Conservation (phyloP, 2,888 invertebrate species). For the Orthosia incerta region DNA sequence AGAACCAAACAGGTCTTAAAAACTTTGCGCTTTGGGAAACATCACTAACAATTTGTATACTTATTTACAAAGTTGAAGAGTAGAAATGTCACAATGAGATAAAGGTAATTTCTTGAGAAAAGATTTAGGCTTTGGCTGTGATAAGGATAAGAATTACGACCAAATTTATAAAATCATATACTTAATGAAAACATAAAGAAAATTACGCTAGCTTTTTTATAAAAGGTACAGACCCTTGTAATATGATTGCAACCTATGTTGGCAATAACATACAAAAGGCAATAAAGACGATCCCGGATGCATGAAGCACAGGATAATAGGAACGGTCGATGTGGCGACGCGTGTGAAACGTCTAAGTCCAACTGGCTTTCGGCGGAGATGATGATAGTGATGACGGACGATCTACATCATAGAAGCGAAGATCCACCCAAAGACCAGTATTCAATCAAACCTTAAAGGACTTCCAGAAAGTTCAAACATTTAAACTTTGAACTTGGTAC, state of each 20-base stretch:
- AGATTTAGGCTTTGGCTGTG: no score
- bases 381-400: neutral
- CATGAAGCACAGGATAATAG: neutral
- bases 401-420: neutral
- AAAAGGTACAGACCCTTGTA: neutral
- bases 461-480: conserved; percentile 28
- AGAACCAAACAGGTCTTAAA: neutral
- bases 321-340: neutral
- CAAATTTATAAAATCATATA: conserved; percentile 14
- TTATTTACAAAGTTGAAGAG: neutral
- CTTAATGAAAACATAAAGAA: conserved; percentile 9
- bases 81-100: neutral
- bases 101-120: neutral
- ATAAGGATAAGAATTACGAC: neutral
- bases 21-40: neutral
- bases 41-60: neutral
- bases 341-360: neutral
- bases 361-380: neutral
- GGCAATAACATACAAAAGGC: neutral
- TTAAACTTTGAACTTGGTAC: conserved; percentile 42
- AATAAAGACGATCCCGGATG: neutral
- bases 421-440: neutral
- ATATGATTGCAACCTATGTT: neutral
- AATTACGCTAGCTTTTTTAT: neutral
- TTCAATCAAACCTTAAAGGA: neutral